phyloP scores from a whole-genome alignment of 2,888 invertebrate genomes.

The Lamellibrachia satsuma region DNA sequence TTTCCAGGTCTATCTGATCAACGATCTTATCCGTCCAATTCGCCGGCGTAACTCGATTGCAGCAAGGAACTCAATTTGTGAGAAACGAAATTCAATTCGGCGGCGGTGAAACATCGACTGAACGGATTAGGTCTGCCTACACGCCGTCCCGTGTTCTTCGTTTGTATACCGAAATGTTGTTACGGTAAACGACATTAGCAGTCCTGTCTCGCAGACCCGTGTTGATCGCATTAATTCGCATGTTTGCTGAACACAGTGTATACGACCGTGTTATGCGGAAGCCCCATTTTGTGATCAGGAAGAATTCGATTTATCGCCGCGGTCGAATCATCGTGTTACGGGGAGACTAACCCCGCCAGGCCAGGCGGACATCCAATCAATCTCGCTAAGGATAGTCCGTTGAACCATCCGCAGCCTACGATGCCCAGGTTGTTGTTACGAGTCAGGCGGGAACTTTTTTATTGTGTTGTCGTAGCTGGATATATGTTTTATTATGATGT shows the following conservation, averaged over 20 bases:
- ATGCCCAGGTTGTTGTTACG: too few relatives aligned
- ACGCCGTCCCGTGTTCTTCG: neutral
- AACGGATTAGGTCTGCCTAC: neutral
- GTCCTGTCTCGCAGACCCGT: neutral
- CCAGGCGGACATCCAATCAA: neutral
- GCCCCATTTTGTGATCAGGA: conserved; percentile 8
- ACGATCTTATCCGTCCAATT: conserved; percentile 17
- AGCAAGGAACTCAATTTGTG: neutral
- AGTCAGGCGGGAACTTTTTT: too few relatives aligned
- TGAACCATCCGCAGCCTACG: too few relatives aligned
- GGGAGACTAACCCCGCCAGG: neutral
- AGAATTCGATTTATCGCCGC: neutral
- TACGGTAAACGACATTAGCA: neutral
- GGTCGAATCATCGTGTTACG: neutral
- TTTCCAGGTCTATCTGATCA: neutral
- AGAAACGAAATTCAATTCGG: neutral
- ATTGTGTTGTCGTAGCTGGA: too few relatives aligned
- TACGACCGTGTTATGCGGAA: neutral
- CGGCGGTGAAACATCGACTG: neutral
- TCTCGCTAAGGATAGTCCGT: too few relatives aligned
- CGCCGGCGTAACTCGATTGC: neutral
- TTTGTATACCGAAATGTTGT: neutral
- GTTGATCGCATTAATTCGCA: conserved; percentile 17
- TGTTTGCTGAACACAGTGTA: neutral
- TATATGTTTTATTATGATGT: too few relatives aligned